Evolutionary conservation across 2,113 vertebrate species (phyloP), one percentile per base, ranked within the genome.

Genomic region (Noctilio leporinus): DNA sequence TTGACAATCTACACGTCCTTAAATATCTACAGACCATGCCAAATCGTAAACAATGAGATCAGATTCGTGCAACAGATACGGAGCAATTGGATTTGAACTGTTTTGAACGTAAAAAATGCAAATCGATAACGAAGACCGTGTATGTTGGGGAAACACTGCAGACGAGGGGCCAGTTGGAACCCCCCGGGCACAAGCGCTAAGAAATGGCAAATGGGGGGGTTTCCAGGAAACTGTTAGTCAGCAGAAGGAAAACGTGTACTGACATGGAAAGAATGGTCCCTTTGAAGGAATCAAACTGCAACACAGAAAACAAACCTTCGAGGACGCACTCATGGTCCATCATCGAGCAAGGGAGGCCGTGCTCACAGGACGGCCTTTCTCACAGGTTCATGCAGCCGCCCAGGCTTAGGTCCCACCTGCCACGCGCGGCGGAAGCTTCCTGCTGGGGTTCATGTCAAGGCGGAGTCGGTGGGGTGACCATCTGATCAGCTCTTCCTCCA

Each of bases 1-100:
- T 88, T 95, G 55, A 81, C 15, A 94, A 81, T 96, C 91, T 94
- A 78, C 35, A 86, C 24, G 89, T 94, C 38, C 4, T 91, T 69
- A 88, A 93, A 75, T 26, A 73, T 28, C n/a, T 2, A 81, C 24
- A 20, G 8, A 9, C 81, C 43, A 35, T 86, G 91, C 78, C 45
- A 64, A 30, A 53, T 87, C 83, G 75, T 84, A 87, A 92, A 45
- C 22, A 70, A 22, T 19, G 76, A 77, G 10, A 43, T 65, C 67
- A 65, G 57, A 88, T 22, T 86, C 43, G 35, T 51, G 62, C 15
- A 75, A 69, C 5, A 62, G 62, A 22, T 30, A 19, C 30, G 6
- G 30, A 38, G 35, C 24, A 1, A n/a, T 64, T 64, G 73, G 22
- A 69, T n/a, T 91, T 93, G 55, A n/a, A 4, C 84, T 77, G 10